phyloP scores from a whole-genome alignment of 2,888 invertebrate genomes.

The Disparrhopalites patrizii region DNA sequence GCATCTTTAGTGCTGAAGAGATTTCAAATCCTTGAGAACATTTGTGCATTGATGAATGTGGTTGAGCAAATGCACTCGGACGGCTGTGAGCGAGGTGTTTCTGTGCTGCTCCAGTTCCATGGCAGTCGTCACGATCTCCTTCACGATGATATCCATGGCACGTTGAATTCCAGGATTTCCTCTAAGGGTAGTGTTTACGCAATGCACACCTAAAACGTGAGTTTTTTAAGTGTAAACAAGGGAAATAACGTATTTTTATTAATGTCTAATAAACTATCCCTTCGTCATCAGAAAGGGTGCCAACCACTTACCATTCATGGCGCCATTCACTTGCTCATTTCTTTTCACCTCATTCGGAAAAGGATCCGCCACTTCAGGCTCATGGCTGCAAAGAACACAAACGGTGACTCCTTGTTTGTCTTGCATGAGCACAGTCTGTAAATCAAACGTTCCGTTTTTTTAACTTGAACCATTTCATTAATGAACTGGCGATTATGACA shows the following conservation, averaged over 20 bases:
- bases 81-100: not conserved
- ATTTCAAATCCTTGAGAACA: not conserved
- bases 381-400: conserved; percentile 31
- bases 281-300: too few species aligned
- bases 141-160: not conserved
- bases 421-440: conserved; percentile 41
- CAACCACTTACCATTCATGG: too few species aligned
- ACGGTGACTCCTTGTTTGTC: conserved; percentile 30
- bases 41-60: conserved; percentile 9
- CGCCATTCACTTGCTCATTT: not conserved
- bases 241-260: too few species aligned
- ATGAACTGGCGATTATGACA: too few species aligned
- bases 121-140: not conserved
- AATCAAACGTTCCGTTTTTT: too few species aligned
- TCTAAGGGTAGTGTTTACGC: too few species aligned
- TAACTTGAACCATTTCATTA: too few species aligned
- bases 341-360: not conserved
- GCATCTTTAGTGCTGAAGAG: conserved; percentile 1
- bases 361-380: not conserved
- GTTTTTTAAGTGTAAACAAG: not conserved
- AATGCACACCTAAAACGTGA: not conserved
- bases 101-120: not conserved
- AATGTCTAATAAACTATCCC: too few species aligned
- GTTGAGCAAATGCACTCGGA: not conserved
- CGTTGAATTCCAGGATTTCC: not conserved